Percentiles rank a stretch among this genome's conserved stretches.
Conservation (phyloP, 2,113 vertebrate genomes). For the Cheirogaleus medius region DNA sequence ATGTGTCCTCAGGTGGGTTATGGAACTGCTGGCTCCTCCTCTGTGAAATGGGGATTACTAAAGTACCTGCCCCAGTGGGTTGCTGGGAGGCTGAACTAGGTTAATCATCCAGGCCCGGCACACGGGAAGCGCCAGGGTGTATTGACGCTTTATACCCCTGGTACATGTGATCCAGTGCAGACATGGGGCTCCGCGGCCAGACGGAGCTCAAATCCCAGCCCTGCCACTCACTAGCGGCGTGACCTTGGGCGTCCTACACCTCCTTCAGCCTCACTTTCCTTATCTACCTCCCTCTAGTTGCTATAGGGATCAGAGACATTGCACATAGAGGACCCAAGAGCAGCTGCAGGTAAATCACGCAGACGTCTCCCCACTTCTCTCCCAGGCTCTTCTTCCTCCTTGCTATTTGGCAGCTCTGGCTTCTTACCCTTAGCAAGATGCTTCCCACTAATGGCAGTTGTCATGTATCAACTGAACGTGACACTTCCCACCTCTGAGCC, state of each 20-base stretch:
- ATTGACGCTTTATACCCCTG: neutral
- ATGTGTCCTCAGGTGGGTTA: neutral
- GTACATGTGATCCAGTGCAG: neutral
- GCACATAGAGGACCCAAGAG: neutral
- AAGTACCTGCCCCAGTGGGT: neutral
- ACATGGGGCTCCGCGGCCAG: neutral
- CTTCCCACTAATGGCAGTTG: neutral
- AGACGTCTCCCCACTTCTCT: neutral
- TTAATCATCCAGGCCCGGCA: neutral
- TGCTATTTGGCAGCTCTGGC: neutral
- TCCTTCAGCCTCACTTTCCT: neutral
- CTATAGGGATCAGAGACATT: fast-evolving
- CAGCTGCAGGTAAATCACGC: fast-evolving
- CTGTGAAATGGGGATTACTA: neutral
- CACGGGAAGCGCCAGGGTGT: no score
- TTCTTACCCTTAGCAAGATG: neutral
- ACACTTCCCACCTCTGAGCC: neutral
- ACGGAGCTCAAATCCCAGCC: neutral
- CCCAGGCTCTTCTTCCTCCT: neutral
- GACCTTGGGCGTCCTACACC: neutral
- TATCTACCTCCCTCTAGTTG: neutral
- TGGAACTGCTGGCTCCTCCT: neutral
- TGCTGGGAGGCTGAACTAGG: neutral
- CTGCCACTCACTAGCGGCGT: neutral
- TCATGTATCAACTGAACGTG: neutral